Conservation (phyloP, 2,797 vertebrate genomes). For the Rhynchonycteris naso region DNA sequence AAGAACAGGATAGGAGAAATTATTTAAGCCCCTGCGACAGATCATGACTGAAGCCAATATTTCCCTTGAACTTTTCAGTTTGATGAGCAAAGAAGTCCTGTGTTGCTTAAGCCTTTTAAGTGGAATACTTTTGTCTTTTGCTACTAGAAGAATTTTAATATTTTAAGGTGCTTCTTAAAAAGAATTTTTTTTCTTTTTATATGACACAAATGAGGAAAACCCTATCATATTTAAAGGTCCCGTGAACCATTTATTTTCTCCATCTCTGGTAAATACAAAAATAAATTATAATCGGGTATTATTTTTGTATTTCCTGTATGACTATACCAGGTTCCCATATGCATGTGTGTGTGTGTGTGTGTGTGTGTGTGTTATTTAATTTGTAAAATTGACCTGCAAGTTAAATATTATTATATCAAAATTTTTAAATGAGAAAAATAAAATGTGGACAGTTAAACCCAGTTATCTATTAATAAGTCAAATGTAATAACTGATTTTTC, state of each 20-base stretch:
- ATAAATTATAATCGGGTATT: neutral
- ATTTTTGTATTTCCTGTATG: neutral
- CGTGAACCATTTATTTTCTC: neutral
- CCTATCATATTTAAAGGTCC: neutral
- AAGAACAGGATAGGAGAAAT: neutral
- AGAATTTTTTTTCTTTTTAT: neutral
- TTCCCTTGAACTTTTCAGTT: neutral
- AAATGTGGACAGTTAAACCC: neutral
- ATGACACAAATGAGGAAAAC: neutral
- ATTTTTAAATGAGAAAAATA: constrained; percentile 18
- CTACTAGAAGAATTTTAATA: neutral
- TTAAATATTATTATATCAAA: neutral
- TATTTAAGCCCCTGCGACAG: neutral
- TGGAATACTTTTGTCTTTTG: neutral
- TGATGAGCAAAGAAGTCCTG: neutral
- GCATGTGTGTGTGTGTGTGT: neutral
- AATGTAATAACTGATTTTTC: neutral
- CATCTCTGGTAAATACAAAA: neutral
- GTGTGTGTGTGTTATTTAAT: neutral
- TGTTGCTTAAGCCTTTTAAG: neutral
- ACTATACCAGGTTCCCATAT: neutral
- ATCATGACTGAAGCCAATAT: neutral
- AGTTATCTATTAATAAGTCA: neutral
- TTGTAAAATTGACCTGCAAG: neutral
- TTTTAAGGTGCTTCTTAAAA: neutral